These are phyloP conservation scores for Drosophila biarmipes DNA, from an alignment of 1,140 invertebrate genomes.

Conservation along the genomic window DNA sequence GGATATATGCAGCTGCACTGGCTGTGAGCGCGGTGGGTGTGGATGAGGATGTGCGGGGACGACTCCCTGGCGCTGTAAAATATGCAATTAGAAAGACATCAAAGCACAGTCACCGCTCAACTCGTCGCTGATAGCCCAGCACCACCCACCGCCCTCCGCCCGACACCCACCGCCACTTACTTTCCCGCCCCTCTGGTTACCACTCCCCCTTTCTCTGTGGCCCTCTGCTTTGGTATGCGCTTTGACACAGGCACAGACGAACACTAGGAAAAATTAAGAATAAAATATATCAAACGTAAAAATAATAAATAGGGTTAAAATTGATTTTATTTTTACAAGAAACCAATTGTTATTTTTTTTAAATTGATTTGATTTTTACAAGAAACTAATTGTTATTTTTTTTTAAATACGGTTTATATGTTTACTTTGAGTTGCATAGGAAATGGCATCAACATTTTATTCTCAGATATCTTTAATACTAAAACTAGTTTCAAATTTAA, in stretches of 20 bases:
- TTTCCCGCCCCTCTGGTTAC: constrained; percentile 3
- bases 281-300: neutral
- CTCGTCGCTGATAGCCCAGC: constrained; percentile 48
- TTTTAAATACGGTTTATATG: too few species aligned
- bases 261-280: constrained; percentile 4
- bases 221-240: constrained; percentile 62
- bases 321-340: neutral
- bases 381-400: too few species aligned
- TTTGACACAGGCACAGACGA: constrained; percentile 55
- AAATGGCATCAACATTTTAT: too few species aligned
- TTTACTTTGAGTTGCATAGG: too few species aligned
- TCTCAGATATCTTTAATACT: too few species aligned
- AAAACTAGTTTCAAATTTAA: too few species aligned
- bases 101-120: constrained; percentile 65
- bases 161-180: constrained; percentile 14
- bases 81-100: constrained; percentile 83
- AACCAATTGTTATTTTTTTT: too few species aligned
- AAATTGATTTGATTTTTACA: too few species aligned
- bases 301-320: too few species aligned
- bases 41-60: constrained; percentile 12
- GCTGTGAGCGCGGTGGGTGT: neutral
- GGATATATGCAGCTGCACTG: constrained; percentile 45
- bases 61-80: constrained; percentile 74
- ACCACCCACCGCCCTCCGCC: constrained; percentile 13
- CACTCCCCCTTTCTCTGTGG: constrained; percentile 31